Evolutionary conservation across 2,888 invertebrate species (phyloP).

Genomic region (Heliconius aoede): DNA sequence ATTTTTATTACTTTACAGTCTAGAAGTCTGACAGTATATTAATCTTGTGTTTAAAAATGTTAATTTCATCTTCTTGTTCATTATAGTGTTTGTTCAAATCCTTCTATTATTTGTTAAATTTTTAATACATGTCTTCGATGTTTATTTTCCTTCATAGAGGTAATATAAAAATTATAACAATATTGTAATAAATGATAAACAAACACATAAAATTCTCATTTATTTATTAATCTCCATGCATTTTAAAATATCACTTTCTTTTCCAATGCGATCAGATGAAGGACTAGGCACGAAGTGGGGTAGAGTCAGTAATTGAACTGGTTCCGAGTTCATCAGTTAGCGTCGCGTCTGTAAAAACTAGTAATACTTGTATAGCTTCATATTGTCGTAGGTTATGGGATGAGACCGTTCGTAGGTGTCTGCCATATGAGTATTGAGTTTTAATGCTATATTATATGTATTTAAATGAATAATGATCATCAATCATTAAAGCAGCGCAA

Average conservation of each 20-base stretch:
- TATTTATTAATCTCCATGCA: neutral
- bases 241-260: neutral
- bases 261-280: slow-evolving; percentile 12
- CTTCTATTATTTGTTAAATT: neutral
- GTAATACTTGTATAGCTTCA: slow-evolving; percentile 32
- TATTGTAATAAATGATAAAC: neutral
- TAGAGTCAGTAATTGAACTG: slow-evolving; percentile 21
- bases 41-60: neutral
- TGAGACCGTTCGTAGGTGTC: neutral
- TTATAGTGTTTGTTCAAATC: neutral
- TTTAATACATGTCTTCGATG: neutral
- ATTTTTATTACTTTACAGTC: slow-evolving; percentile 8
- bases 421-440: neutral
- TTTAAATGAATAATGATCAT: too few relatives aligned
- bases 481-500: too few relatives aligned
- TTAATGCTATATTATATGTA: neutral
- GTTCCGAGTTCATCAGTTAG: slow-evolving; percentile 32
- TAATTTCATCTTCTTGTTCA: neutral
- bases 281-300: neutral
- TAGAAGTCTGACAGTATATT: slow-evolving; percentile 6
- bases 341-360: slow-evolving; percentile 34
- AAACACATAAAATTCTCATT: neutral
- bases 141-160: neutral
- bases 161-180: neutral
- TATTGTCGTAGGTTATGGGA: slow-evolving; percentile 39